Base-by-base conservation (phyloP, 2,113 vertebrate genomes). In the Ophiodon elongatus region DNA sequence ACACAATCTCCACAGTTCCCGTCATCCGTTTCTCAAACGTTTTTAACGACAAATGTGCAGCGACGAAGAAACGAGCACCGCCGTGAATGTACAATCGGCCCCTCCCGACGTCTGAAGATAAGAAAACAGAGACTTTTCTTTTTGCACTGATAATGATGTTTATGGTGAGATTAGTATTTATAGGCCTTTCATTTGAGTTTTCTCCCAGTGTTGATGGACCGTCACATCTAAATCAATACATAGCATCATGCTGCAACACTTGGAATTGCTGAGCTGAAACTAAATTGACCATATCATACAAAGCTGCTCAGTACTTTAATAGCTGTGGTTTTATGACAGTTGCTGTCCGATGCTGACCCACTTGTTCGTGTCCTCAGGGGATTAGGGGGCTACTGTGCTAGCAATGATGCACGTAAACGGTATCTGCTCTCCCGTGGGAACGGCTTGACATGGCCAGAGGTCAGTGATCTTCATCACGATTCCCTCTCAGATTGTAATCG, bases 371-470 rank as follows among this genome's bases (percentile, higher is more conserved):
- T 68, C 47, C 68, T 47, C 73, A 1, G 35, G 67, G 74, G 29
- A 66, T 56, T 72, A 63, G 4, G 11, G 25, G 5, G 41, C 31
- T 47, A 68, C 78, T 62, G 50, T 62, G 56, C 45, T n/a, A 27
- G 47, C 77, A 81, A 85, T 72, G 60, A 29, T 31, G 19, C 25
- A 21, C 1, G 33, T 68, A 73, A n/a, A 88, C 83, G 45, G 23
- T 8, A 29, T 80, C 82, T 41, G 41, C 23, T 69, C 11, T 41
- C 76, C 83, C 80, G 6, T 70, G 80, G 85, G 90, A 91, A 90
- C 33, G 17, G 66, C 66, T 72, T 39, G 76, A 85, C 69, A 65
- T 35, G 52, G 31, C 72, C 71, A 78, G 64, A 89, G 81, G 86
- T 89, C 88, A 56, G 45, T 5, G 74, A 76, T 88, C 76, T 83